Percentiles rank a stretch among this genome's conserved stretches.
phyloP scores from a whole-genome alignment of 2,113 vertebrate species.

The Eretmochelys imbricata region DNA sequence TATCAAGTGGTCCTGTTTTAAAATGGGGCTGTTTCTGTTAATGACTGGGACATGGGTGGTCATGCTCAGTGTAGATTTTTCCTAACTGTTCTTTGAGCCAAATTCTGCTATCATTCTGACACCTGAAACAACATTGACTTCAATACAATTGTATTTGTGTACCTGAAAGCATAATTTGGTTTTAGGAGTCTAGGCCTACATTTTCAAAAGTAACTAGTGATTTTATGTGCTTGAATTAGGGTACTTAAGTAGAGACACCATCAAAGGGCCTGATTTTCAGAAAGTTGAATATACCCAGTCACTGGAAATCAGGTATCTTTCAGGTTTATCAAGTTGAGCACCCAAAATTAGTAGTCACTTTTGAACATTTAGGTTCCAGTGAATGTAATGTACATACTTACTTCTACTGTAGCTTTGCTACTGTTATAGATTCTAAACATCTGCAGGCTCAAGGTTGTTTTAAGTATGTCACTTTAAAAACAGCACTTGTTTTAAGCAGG shows the following conservation, averaged over 20 bases:
- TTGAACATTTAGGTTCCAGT: neutral
- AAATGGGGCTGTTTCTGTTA: neutral
- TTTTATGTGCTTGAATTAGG: neutral
- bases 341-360: neutral
- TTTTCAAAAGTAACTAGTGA: neutral
- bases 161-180: neutral
- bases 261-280: neutral
- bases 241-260: neutral
- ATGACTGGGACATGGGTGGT: neutral
- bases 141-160: neutral
- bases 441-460: neutral
- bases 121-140: neutral
- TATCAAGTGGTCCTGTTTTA: neutral
- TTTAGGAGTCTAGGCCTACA: neutral
- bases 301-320: neutral
- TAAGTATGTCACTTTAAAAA: neutral
- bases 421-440: neutral
- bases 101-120: neutral
- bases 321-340: neutral
- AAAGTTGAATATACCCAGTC: neutral
- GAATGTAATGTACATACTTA: neutral
- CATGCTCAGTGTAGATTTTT: neutral
- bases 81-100: neutral
- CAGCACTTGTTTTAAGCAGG: slow-evolving; percentile 35
- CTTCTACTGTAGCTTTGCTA: neutral